Base-by-base conservation (phyloP, 2,113 vertebrate species). In the Macroglossus sobrinus region DNA sequence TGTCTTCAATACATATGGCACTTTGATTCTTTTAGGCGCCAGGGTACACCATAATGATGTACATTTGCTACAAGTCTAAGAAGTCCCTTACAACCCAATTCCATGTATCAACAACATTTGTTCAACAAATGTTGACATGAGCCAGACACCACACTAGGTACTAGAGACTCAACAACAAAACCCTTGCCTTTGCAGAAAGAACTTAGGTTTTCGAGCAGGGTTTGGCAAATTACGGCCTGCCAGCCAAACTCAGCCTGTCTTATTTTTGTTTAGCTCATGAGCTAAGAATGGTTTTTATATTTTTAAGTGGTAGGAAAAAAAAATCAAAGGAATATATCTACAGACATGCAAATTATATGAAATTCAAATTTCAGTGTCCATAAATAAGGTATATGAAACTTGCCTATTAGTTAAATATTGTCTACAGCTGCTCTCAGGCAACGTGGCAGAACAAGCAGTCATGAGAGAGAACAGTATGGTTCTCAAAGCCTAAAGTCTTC, bases 391-490 rank as follows among this genome's bases (percentile, higher is more conserved):
- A 18, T 43, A 24, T 16, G 76, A 57, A 45, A 16, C 35, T 15
- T 55, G 47, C 15, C 68, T 74, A 9, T 55, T 76, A 19, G 15
- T 9, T 30, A 50, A 1, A 1, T 40, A 38, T 15, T 2, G 0
- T 33, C 30, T n/a, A 8, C 7, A 7, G 87, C 59, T 81, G 33
- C 71, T 28, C 16, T 35, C 33, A 63, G 3, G 33, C 55, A 16
- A 14, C 47, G 1, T 0, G 45, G 68, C 26, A 89, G 28, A 55
- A 5, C 11, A 21, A 35, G n/a, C 1, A 43, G 57, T 86, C 47
- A 12, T 2, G 5, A 40, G 0, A 10, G 38, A 55, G 18, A 50
- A 86, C n/a, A 6, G 40, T 0, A 2, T 7, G 24, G 43, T 26
- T 38, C 19, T 10, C 26, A n/a, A 43, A 47, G 28, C 38, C 28